A percentile compares a stretch with the other conserved stretches of the same genome.
These are phyloP conservation scores for Eulithis testata DNA, from an alignment of 2,888 invertebrate genomes.

Conservation along the genomic window DNA sequence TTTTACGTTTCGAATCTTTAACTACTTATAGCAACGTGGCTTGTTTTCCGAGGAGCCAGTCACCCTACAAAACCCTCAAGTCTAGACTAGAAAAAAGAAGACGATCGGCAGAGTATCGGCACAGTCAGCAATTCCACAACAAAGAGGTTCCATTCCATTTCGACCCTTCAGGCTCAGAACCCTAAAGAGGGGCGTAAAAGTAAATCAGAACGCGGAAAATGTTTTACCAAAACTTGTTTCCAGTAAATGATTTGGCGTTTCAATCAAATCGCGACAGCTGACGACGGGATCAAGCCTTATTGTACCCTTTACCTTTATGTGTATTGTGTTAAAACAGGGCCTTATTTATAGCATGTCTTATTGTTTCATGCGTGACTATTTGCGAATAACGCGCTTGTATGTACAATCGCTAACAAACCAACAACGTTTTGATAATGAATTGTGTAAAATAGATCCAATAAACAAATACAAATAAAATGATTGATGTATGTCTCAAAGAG, in stretches of 20 bases:
- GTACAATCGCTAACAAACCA: constrained; percentile 15
- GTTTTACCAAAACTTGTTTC: constrained; percentile 46
- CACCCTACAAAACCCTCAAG: constrained; percentile 24
- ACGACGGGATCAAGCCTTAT: constrained; percentile 37
- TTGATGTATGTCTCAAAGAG: too few species aligned
- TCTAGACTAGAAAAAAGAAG: constrained; percentile 34
- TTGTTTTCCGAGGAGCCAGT: constrained; percentile 20
- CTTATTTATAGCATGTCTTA: constrained; percentile 38
- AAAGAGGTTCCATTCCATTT: constrained; percentile 32
- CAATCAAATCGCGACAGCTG: constrained; percentile 51
- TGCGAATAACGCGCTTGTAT: constrained; percentile 27
- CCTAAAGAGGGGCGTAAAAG: constrained; percentile 47
- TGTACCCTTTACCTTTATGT: constrained; percentile 20
- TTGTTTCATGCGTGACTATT: constrained; percentile 40
- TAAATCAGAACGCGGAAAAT: constrained; percentile 51
- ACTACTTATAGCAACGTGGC: constrained; percentile 9
- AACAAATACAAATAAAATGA: too few species aligned
- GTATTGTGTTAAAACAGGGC: constrained; percentile 37
- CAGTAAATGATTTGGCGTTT: constrained; percentile 53
- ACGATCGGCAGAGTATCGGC: background rate
- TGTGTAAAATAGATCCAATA: too few species aligned
- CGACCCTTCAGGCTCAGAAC: constrained; percentile 36
- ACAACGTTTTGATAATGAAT: too few species aligned
- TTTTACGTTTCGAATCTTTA: constrained; percentile 4
- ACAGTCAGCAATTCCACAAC: constrained; percentile 27